A percentile compares a stretch with the other conserved stretches of the same genome.
phyloP scores from a whole-genome alignment of 2,113 vertebrate genomes.

The Anthoscopus minutus region DNA sequence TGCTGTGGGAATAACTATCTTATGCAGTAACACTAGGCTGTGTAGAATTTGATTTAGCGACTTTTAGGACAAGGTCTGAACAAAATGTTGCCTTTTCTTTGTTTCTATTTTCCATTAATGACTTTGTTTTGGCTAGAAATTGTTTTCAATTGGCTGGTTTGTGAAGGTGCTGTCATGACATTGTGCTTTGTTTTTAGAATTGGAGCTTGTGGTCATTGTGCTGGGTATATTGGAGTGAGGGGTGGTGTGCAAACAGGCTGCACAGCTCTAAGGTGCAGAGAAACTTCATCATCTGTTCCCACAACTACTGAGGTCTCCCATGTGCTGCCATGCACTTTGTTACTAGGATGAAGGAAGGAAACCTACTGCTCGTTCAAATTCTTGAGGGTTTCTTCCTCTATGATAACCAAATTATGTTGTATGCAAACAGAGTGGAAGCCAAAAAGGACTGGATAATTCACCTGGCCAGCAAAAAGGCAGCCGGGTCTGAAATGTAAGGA shows the following conservation, averaged over 20 bases:
- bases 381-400: background rate
- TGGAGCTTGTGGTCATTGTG: background rate
- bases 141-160: background rate
- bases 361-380: background rate
- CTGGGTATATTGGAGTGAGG: background rate
- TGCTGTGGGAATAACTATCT: background rate
- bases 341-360: background rate
- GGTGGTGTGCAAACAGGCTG: background rate
- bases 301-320: background rate
- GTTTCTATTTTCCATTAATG: background rate
- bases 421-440: background rate
- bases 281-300: background rate
- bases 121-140: background rate
- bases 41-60: background rate
- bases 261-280: background rate
- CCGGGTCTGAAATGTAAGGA: background rate
- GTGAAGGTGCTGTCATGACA: background rate
- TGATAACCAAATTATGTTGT: background rate
- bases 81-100: background rate
- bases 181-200: background rate
- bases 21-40: background rate
- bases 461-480: background rate
- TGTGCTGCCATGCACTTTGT: background rate
- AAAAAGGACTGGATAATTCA: background rate
- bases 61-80: background rate